phyloP scores from a whole-genome alignment of 1,140 invertebrate genomes.

The Rhopalosiphum maidis region DNA sequence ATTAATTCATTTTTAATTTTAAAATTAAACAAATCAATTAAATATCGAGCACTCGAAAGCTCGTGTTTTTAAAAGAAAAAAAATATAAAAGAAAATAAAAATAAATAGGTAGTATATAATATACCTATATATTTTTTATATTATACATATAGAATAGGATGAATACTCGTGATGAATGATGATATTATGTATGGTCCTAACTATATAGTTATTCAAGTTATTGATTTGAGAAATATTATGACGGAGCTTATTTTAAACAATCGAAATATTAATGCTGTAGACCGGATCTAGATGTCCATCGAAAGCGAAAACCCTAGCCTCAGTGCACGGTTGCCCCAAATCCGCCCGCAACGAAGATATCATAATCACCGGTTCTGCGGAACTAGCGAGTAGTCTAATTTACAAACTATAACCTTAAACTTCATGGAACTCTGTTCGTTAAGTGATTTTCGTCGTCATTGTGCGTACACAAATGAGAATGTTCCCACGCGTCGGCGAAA shows the following conservation, averaged over 20 bases:
- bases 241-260: neutral
- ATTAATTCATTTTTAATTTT: no score
- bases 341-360: neutral
- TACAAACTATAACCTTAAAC: constrained; percentile 48
- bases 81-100: no score
- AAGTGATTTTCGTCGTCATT: constrained; percentile 57
- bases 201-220: neutral
- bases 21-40: no score
- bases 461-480: constrained; percentile 57
- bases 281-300: constrained; percentile 40
- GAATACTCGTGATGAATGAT: neutral
- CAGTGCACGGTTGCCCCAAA: constrained; percentile 29
- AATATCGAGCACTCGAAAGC: no score
- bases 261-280: neutral
- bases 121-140: neutral
- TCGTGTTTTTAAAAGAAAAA: no score
- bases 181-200: neutral
- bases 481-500: constrained; percentile 57
- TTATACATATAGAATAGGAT: neutral
- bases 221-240: neutral
- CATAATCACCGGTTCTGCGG: constrained; percentile 23
- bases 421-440: constrained; percentile 34
- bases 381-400: constrained; percentile 33
- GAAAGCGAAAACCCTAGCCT: constrained; percentile 29
- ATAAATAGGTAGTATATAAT: neutral